These are phyloP conservation scores for Anolis sagrei DNA, from an alignment of 2,113 vertebrate genomes.

Conservation along the genomic window DNA sequence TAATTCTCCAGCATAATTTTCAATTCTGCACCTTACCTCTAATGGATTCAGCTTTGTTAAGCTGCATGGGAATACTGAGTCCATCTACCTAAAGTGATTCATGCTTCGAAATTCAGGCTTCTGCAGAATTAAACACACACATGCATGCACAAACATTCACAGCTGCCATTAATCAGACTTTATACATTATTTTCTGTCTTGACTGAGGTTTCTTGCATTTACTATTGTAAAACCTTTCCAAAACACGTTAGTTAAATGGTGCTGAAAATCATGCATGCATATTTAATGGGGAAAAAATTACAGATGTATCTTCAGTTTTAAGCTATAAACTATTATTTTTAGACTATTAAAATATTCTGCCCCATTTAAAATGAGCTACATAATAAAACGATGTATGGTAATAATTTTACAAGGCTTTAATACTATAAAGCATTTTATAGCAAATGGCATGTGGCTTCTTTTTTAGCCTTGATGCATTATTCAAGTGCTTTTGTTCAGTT, in stretches of 20 bases:
- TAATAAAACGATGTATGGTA: constrained; percentile 71
- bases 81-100: constrained; percentile 61
- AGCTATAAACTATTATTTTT: constrained; percentile 72
- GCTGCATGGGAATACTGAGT: constrained; percentile 43
- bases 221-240: constrained; percentile 72
- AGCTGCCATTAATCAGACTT: constrained; percentile 62
- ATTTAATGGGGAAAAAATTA: constrained; percentile 73
- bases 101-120: constrained; percentile 64
- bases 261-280: constrained; percentile 75
- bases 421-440: constrained; percentile 63
- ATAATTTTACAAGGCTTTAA: constrained; percentile 72
- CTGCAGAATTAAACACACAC: constrained; percentile 56
- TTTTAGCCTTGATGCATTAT: constrained; percentile 58
- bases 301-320: constrained; percentile 69
- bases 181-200: constrained; percentile 62
- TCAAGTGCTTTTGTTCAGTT: constrained; percentile 49
- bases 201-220: constrained; percentile 73
- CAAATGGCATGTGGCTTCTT: constrained; percentile 58
- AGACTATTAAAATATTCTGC: constrained; percentile 75
- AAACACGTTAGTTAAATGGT: constrained; percentile 79
- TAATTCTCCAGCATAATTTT: constrained; percentile 59
- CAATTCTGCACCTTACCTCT: constrained; percentile 55
- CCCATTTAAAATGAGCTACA: constrained; percentile 72
- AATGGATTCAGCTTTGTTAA: constrained; percentile 55
- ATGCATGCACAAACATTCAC: constrained; percentile 42